Evolutionary conservation across 2,797 vertebrate genomes (phyloP).

Genomic region (Enteromius thamalakanensis): DNA sequence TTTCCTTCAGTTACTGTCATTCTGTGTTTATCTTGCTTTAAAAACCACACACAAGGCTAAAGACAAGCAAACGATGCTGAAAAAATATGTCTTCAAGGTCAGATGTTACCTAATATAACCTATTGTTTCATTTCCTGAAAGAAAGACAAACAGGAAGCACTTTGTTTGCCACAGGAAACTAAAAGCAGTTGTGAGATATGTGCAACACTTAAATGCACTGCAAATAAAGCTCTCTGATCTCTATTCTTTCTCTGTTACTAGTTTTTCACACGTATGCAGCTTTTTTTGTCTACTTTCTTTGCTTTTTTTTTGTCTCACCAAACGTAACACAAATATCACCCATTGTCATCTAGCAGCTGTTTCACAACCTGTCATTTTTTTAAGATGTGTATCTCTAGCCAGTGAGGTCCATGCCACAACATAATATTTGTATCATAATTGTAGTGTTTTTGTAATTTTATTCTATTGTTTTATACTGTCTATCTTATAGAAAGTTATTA

Average conservation of each 20-base stretch:
- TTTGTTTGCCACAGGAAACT: conserved; percentile 56
- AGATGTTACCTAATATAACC: conserved; percentile 1
- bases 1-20: background rate
- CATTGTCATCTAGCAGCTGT: background rate
- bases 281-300: background rate
- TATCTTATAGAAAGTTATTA: background rate
- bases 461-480: background rate
- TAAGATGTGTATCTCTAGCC: background rate
- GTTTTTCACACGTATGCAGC: background rate
- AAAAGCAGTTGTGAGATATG: conserved; percentile 16
- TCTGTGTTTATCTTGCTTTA: background rate
- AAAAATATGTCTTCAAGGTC: conserved; percentile 19
- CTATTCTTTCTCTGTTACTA: background rate
- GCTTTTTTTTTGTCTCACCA: background rate
- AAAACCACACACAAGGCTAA: conserved; percentile 30
- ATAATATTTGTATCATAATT: background rate
- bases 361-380: background rate
- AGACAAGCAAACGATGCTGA: conserved; percentile 5
- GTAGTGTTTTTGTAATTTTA: background rate
- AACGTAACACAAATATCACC: background rate
- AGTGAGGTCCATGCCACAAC: background rate
- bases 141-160: conserved; percentile 55
- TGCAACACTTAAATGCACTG: conserved; percentile 26
- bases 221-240: conserved; percentile 21
- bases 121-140: conserved; percentile 42